Conservation (phyloP, 1,140 invertebrate species). For the Drosophila subobscura region DNA sequence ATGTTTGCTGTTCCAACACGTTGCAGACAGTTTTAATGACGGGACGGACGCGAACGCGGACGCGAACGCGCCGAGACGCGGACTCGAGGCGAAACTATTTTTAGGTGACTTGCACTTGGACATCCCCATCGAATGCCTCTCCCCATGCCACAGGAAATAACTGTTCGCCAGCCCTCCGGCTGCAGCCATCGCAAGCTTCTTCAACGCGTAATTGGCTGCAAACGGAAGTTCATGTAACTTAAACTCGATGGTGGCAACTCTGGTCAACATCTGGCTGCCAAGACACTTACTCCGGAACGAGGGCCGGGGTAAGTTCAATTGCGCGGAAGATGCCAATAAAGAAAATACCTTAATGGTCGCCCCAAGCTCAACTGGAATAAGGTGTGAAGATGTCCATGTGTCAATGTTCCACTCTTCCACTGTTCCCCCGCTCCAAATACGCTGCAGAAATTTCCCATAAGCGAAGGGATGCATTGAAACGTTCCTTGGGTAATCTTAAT, state of each 20-base stretch:
- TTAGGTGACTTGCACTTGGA: slow-evolving; percentile 37
- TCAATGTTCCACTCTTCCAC: too few species aligned
- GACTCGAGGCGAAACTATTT: slow-evolving; percentile 56
- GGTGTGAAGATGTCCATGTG: too few species aligned
- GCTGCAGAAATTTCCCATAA: too few species aligned
- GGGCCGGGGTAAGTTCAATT: slow-evolving; percentile 41
- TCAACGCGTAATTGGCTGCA: slow-evolving; percentile 68
- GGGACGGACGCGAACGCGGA: slow-evolving; percentile 22
- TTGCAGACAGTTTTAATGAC: slow-evolving; percentile 81
- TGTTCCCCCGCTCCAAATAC: too few species aligned
- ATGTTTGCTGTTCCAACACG: slow-evolving; percentile 74
- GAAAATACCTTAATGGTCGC: too few species aligned
- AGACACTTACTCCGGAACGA: slow-evolving; percentile 15
- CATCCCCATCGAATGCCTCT: not conserved
- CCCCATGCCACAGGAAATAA: slow-evolving; percentile 40
- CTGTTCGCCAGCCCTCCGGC: slow-evolving; percentile 1
- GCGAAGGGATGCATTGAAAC: too few species aligned
- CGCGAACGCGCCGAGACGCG: slow-evolving; percentile 16
- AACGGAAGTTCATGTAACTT: slow-evolving; percentile 74
- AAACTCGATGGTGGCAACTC: slow-evolving; percentile 36
- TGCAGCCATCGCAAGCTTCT: slow-evolving; percentile 25
- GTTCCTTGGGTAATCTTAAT: too few species aligned
- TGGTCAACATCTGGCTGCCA: slow-evolving; percentile 12
- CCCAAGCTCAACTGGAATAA: too few species aligned
- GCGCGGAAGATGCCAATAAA: slow-evolving; percentile 58